phyloP scores from a whole-genome alignment of 2,888 invertebrate species.

The Linnaemya vulpina region DNA sequence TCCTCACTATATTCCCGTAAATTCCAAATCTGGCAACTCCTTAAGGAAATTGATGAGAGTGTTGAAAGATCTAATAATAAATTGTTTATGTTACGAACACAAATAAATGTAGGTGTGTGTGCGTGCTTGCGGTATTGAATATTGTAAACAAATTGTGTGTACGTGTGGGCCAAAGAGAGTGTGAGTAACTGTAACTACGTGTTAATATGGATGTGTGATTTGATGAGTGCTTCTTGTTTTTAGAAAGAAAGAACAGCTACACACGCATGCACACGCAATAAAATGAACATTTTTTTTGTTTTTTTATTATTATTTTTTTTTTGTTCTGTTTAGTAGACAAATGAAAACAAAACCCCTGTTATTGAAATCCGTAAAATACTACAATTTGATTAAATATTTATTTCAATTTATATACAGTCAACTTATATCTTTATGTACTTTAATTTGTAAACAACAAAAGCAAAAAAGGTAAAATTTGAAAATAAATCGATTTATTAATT shows the following conservation, averaged over 20 bases:
- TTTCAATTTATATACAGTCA: neutral
- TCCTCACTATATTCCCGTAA: neutral
- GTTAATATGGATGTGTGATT: neutral
- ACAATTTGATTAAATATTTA: neutral
- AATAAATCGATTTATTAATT: neutral
- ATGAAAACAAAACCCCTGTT: constrained; percentile 1
- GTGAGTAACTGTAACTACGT: neutral
- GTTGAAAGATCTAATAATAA: constrained; percentile 53
- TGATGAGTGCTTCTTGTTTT: constrained; percentile 12
- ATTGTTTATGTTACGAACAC: constrained; percentile 26
- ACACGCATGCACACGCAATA: neutral
- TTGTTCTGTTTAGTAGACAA: neutral
- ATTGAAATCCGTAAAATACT: neutral
- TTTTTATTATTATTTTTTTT: too few species aligned
- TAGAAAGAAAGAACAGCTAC: neutral
- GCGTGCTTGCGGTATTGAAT: neutral
- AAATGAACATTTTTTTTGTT: constrained; percentile 6
- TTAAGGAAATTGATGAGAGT: constrained; percentile 20
- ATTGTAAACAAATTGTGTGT: neutral
- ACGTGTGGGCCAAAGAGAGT: constrained; percentile 1
- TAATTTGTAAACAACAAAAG: neutral
- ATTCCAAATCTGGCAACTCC: neutral
- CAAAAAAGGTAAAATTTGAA: neutral
- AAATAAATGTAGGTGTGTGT: neutral
- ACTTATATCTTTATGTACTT: constrained; percentile 4